phyloP scores from a whole-genome alignment of 2,888 invertebrate species.

The Drosophila paracracens region DNA sequence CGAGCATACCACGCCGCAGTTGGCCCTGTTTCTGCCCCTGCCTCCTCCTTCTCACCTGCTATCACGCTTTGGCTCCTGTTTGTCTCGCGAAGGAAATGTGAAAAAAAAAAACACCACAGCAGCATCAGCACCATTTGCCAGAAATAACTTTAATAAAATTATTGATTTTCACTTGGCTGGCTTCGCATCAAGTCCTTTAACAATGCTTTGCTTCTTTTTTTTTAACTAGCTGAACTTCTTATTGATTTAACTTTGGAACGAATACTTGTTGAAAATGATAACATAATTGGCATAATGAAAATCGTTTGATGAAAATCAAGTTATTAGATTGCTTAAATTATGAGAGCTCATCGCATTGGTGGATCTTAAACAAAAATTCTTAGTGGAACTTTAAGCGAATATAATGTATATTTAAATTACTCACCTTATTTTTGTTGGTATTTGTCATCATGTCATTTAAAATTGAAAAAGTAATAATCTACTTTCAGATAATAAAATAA shows the following conservation, averaged over 20 bases:
- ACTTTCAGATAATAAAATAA: not conserved
- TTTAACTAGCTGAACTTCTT: not conserved
- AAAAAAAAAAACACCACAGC: constrained; percentile 29
- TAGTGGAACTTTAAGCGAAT: not conserved
- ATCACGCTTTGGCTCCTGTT: constrained; percentile 5
- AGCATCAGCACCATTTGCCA: constrained; percentile 29
- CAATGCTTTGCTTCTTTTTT: not conserved
- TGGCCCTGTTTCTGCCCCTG: not conserved
- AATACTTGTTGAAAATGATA: not conserved
- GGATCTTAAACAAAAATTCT: not conserved
- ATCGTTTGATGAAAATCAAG: not conserved
- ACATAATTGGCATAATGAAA: not conserved
- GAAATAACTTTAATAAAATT: constrained; percentile 72
- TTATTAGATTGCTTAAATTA: not conserved
- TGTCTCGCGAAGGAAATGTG: constrained; percentile 26
- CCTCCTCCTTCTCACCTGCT: not conserved
- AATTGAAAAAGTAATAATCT: not conserved
- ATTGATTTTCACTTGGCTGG: constrained; percentile 64
- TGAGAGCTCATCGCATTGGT: too few relatives aligned
- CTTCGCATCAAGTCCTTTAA: constrained; percentile 28
- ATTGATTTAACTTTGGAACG: not conserved
- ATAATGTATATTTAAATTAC: not conserved
- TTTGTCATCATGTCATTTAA: not conserved
- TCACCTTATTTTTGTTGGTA: too few relatives aligned
- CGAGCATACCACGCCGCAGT: constrained; percentile 10